These are phyloP conservation scores for Ceratothoa steindachneri DNA, from an alignment of 2,888 invertebrate species.

Conservation along the genomic window DNA sequence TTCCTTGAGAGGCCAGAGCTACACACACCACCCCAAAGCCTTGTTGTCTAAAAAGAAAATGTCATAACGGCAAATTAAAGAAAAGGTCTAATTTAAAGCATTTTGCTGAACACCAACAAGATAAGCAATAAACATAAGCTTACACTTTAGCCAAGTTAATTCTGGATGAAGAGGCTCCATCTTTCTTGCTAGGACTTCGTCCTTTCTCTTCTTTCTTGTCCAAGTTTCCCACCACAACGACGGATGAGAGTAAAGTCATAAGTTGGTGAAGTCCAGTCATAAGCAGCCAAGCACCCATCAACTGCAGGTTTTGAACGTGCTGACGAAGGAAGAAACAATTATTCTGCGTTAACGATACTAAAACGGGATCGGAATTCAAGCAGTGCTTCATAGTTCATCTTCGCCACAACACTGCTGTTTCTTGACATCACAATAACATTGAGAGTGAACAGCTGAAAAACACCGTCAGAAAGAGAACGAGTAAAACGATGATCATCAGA, in stretches of 20 bases:
- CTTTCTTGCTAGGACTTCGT: constrained; percentile 61
- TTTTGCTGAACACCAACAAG: no score
- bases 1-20: constrained; percentile 76
- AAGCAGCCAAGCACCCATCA: constrained; percentile 82
- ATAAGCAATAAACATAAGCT: no score
- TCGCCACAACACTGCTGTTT: not conserved
- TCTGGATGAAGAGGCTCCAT: constrained; percentile 59
- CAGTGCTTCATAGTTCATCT: no score
- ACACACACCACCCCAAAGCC: constrained; percentile 85
- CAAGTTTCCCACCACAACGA: constrained; percentile 52
- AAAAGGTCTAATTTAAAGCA: not conserved
- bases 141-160: constrained; percentile 69
- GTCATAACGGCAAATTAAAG: not conserved
- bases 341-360: no score
- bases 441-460: no score
- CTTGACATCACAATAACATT: not conserved
- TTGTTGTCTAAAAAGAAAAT: constrained; percentile 62
- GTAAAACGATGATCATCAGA: no score
- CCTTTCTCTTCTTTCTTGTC: constrained; percentile 59
- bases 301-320: constrained; percentile 82
- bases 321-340: constrained; percentile 53
- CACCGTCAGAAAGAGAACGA: no score
- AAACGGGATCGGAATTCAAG: no score
- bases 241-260: constrained; percentile 49
- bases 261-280: constrained; percentile 71